A percentile compares a stretch with the other conserved stretches of the same genome.
phyloP scores from a whole-genome alignment of 2,113 vertebrate species.

The Desmodus rotundus region DNA sequence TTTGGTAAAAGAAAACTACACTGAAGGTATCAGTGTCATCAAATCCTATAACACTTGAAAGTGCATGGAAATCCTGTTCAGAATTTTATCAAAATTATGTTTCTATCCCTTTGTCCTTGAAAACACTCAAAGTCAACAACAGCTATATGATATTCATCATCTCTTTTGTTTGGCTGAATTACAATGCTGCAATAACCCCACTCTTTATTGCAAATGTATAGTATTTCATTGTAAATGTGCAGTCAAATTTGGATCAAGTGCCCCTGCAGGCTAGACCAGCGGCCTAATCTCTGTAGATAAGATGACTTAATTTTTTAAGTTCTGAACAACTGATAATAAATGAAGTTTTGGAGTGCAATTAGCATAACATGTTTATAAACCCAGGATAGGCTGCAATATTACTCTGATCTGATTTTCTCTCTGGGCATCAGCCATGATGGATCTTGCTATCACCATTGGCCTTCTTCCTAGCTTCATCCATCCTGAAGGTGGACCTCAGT shows the following conservation, averaged over 20 bases:
- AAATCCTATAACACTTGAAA: conserved; percentile 9
- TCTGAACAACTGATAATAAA: conserved; percentile 15
- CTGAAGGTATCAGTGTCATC: not conserved
- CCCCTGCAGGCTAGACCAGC: not conserved
- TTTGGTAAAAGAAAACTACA: not conserved
- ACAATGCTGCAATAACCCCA: not conserved
- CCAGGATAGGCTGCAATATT: not conserved
- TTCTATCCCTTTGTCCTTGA: not conserved
- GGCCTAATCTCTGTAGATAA: not conserved
- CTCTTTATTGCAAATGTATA: not conserved
- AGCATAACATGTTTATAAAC: not conserved
- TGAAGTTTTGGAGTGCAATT: not conserved
- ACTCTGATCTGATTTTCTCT: conserved; percentile 9
- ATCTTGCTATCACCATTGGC: not conserved
- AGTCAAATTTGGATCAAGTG: not conserved
- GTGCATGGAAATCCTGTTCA: not conserved
- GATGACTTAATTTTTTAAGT: not conserved
- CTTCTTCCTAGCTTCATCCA: not conserved
- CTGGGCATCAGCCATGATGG: not conserved
- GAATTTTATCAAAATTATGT: not conserved
- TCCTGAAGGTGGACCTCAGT: not conserved
- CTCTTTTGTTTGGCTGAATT: not conserved
- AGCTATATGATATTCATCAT: not conserved
- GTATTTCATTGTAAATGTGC: not conserved
- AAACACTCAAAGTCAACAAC: not conserved